Evolutionary conservation across 2,113 vertebrate species (phyloP).

Genomic region (Muscicapa adusta): DNA sequence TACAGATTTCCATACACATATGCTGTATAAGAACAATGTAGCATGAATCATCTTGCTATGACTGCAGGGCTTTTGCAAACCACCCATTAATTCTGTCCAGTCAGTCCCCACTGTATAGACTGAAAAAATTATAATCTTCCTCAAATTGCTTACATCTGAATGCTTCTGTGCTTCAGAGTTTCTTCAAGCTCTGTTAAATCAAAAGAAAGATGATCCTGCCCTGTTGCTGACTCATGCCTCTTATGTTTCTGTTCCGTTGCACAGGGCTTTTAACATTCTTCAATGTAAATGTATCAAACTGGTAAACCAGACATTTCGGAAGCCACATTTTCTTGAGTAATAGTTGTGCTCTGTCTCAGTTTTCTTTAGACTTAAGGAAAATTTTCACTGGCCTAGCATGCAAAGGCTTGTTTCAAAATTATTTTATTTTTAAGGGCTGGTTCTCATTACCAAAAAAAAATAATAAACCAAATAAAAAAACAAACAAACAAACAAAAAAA

Average conservation of each 20-base stretch:
- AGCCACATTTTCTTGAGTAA: conserved; percentile 15
- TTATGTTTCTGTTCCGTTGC: neutral
- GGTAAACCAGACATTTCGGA: neutral
- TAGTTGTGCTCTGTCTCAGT: neutral
- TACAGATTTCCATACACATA: neutral
- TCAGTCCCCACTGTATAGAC: neutral
- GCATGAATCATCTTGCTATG: neutral
- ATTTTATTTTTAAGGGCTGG: neutral
- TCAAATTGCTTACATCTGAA: neutral
- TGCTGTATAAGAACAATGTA: neutral
- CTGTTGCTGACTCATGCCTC: neutral
- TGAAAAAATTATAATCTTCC: neutral
- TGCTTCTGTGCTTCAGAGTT: neutral
- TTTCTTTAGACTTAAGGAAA: neutral
- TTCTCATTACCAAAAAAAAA: neutral
- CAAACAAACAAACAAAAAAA: neutral
- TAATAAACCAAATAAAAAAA: no score
- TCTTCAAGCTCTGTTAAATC: neutral
- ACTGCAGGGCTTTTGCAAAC: neutral
- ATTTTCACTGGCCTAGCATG: neutral
- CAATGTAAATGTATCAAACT: neutral
- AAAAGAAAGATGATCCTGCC: neutral
- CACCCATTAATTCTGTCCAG: neutral
- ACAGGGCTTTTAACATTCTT: neutral
- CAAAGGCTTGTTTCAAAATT: neutral